These are phyloP conservation scores for Diabrotica balteata DNA, from an alignment of 2,888 invertebrate genomes.

Conservation along the genomic window DNA sequence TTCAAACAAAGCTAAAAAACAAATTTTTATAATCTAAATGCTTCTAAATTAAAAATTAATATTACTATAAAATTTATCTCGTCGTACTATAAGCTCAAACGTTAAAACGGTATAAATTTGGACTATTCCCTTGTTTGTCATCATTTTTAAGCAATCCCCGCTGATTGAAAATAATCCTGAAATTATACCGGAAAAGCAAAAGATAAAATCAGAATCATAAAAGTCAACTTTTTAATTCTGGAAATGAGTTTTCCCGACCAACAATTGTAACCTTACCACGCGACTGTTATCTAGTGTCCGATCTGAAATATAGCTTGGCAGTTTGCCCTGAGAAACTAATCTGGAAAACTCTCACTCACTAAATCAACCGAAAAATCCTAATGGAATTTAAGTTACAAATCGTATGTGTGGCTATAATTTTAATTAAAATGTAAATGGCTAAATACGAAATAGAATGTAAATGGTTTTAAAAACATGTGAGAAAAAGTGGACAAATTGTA, in stretches of 20 bases:
- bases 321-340: conserved; percentile 23
- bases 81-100: too few relatives aligned
- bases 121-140: conserved; percentile 17
- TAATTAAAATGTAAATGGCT: too few relatives aligned
- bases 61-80: too few relatives aligned
- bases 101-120: conserved; percentile 13
- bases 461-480: too few relatives aligned
- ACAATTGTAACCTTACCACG: conserved; percentile 26
- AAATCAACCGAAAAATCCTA: conserved; percentile 18
- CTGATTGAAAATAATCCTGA: conserved; percentile 28
- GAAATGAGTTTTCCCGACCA: conserved; percentile 26
- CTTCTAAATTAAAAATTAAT: too few relatives aligned
- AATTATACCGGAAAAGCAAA: conserved; percentile 19
- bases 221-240: conserved; percentile 29
- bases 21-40: too few relatives aligned
- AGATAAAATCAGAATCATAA: conserved; percentile 26
- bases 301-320: conserved; percentile 26
- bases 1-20: too few relatives aligned
- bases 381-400: background rate
- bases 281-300: conserved; percentile 22
- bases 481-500: too few relatives aligned
- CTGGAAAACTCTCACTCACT: conserved; percentile 13
- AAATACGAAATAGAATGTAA: too few relatives aligned
- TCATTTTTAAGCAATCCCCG: conserved; percentile 10
- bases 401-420: too few relatives aligned